Base-by-base conservation (phyloP, 1,140 invertebrate species). In the Acromyrmex charruanus region DNA sequence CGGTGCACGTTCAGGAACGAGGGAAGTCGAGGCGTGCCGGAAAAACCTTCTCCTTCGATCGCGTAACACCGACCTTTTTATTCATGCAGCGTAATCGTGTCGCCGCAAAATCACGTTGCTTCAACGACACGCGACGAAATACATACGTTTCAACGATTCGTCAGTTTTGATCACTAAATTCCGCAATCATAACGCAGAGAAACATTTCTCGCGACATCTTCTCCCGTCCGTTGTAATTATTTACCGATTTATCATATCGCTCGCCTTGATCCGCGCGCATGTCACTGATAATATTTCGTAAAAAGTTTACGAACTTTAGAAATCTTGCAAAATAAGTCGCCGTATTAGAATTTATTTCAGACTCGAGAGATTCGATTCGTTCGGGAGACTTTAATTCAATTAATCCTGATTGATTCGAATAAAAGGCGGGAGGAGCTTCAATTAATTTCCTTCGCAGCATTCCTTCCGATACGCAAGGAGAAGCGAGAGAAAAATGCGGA, bases 41-140 rank as follows among this genome's bases (percentile, higher is more conserved):
- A 71, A 55, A 25, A 71, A 12, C 31, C 10, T 55, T 81, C 65
- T 35, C 31, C 49, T 12, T 84, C 25, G 55, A 16, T 51, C 68
- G 69, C 80, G 68, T 35, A 74, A 82, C 12, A 21, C 68, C 65
- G 53, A 59, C 25, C 39, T 72, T 59, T 74, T 72, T 61, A 82
- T 74, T 51, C 35, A 44, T 18, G 16, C 66, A 39, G 6, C 9
- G 39, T 31, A 74, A 74, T 74, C 44, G 55, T 5, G 18, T 21
- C 21, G 21, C 16, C 39, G 39, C 39, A 9, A 69, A 68, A 44
- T 68, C 58, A 61, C 18, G 69, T 28, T 7, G 16, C n/a, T 10
- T 3, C 21, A 53, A 63, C 14, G n/a, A 9, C 53, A 61, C 55
- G 35, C 58, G 74, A 66, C 44, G 9, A 25, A 74, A 28, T 9